These are phyloP conservation scores for Platanista minor DNA, from an alignment of 2,113 vertebrate species.

Conservation along the genomic window DNA sequence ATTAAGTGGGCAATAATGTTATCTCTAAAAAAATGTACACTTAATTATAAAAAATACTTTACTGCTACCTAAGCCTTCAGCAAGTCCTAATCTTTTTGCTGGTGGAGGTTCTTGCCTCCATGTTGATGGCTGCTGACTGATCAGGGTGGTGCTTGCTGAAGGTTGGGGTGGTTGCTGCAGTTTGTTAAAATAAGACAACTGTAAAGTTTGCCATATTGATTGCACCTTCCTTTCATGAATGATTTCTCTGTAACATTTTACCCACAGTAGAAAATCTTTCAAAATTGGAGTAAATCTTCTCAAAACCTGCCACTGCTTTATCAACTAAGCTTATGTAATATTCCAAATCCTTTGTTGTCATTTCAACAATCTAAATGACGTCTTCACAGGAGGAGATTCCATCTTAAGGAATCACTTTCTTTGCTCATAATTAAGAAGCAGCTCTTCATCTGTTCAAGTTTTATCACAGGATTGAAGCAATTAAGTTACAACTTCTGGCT, in stretches of 20 bases:
- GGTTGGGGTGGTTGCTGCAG: background rate
- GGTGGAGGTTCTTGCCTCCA: background rate
- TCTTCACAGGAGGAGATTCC: background rate
- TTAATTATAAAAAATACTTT: background rate
- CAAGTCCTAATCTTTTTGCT: background rate
- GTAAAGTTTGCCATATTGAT: background rate
- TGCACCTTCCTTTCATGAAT: background rate
- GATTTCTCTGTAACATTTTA: background rate
- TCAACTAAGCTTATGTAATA: background rate
- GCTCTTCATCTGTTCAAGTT: background rate
- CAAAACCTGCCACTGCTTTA: background rate
- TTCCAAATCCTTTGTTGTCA: background rate
- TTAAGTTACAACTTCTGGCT: background rate
- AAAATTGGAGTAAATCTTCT: background rate
- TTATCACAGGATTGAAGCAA: background rate
- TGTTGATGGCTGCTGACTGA: background rate
- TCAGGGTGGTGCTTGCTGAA: background rate
- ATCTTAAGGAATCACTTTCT: background rate
- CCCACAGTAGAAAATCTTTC: background rate
- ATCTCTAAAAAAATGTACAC: background rate
- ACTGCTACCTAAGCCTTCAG: background rate
- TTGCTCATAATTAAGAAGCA: background rate
- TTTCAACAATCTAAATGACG: background rate
- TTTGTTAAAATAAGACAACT: background rate
- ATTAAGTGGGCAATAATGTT: background rate